Percentiles rank a stretch among this genome's conserved stretches.
These are phyloP conservation scores for Cotesia typhae DNA, from an alignment of 1,140 invertebrate genomes.

Conservation along the genomic window DNA sequence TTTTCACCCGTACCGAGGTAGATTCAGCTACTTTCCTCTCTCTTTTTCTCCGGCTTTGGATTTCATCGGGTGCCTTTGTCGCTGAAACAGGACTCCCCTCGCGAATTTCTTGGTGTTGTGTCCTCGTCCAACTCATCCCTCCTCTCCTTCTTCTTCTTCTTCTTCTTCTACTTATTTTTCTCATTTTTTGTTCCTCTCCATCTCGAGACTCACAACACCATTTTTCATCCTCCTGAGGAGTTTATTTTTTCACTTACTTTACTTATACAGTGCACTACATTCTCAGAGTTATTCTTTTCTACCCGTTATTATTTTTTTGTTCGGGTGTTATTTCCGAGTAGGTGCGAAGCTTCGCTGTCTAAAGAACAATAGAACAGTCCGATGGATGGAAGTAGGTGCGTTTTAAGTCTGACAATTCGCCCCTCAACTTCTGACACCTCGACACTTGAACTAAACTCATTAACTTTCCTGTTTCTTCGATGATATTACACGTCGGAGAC, in stretches of 20 bases:
- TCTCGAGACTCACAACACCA: too few species aligned
- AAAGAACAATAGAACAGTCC: constrained; percentile 24
- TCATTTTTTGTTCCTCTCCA: neutral
- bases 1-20: constrained; percentile 1
- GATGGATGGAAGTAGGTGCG: constrained; percentile 3
- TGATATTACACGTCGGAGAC: constrained; percentile 18
- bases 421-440: constrained; percentile 11
- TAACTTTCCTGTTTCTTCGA: constrained; percentile 23
- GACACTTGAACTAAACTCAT: constrained; percentile 31
- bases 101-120: neutral
- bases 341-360: constrained; percentile 7
- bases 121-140: neutral
- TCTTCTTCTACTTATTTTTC: constrained; percentile 5
- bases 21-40: constrained; percentile 2
- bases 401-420: constrained; percentile 26
- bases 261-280: neutral
- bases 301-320: constrained; percentile 8
- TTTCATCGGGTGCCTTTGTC: constrained; percentile 16
- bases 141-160: neutral
- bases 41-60: neutral
- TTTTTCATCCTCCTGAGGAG: too few species aligned
- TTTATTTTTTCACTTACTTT: neutral
- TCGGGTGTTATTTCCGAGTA: constrained; percentile 15
- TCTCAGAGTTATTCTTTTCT: neutral
- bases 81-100: neutral